Percentiles rank a stretch among this genome's conserved stretches.
These are phyloP conservation scores for Epicampocera succincta DNA, from an alignment of 2,888 invertebrate species.

Conservation along the genomic window DNA sequence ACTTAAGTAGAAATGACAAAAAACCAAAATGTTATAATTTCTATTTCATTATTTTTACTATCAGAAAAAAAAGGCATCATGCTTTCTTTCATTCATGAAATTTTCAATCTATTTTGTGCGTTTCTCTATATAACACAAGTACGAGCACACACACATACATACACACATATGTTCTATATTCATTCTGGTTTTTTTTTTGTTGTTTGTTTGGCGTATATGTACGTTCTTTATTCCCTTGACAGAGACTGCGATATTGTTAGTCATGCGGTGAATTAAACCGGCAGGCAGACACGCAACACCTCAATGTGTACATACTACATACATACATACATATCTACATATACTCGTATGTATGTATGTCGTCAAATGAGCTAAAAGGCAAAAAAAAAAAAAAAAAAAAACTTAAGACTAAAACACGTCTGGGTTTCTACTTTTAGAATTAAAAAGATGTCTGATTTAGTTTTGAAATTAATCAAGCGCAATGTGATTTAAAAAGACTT, in stretches of 20 bases:
- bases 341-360: conserved; percentile 15
- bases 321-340: too few relatives aligned
- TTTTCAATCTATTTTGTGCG: conserved; percentile 5
- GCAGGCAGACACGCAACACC: conserved; percentile 22
- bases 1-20: too few relatives aligned
- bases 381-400: conserved; percentile 11
- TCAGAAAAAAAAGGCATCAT: conserved; percentile 13
- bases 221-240: conserved; percentile 58
- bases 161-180: not conserved
- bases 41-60: conserved; percentile 18
- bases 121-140: not conserved
- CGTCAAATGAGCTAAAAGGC: conserved; percentile 38
- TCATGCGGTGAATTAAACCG: conserved; percentile 31
- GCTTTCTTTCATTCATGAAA: conserved; percentile 64
- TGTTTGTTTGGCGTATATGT: too few relatives aligned
- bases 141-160: not conserved
- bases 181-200: not conserved
- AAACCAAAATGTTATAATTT: conserved; percentile 11
- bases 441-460: conserved; percentile 24
- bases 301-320: conserved; percentile 9
- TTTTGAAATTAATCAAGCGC: conserved; percentile 28
- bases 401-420: conserved; percentile 18
- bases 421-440: conserved; percentile 42
- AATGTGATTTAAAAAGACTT: not conserved
- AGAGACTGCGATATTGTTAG: conserved; percentile 39